phyloP scores from a whole-genome alignment of 2,113 vertebrate species.

The Etheostoma cragini region DNA sequence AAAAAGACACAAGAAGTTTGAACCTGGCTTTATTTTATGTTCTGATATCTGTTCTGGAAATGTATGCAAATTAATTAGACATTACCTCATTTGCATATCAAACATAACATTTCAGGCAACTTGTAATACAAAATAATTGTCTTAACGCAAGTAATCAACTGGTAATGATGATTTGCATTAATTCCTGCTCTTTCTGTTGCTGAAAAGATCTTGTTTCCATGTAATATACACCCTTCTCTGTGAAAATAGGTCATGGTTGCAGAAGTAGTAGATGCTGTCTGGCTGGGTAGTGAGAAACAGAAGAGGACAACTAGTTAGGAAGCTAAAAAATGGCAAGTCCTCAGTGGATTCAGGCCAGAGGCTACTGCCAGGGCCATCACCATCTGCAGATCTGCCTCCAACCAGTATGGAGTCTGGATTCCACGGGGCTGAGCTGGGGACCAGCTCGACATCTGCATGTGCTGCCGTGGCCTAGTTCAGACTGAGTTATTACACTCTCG shows the following conservation, averaged over 20 bases:
- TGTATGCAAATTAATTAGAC: too few relatives aligned
- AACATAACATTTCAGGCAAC: too few relatives aligned
- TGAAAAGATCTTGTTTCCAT: not conserved
- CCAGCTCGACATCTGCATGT: conserved; percentile 67
- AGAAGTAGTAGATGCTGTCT: not conserved
- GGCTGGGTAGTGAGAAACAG: conserved; percentile 22
- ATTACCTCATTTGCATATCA: too few relatives aligned
- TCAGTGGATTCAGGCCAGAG: conserved; percentile 52
- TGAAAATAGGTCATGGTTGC: conserved; percentile 57
- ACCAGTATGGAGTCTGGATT: conserved; percentile 32
- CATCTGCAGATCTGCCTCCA: conserved; percentile 60
- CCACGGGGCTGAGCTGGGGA: conserved; percentile 42
- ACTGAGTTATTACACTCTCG: conserved; percentile 64
- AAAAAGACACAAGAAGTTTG: too few relatives aligned
- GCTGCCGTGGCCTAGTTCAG: conserved; percentile 80
- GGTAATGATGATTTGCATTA: not conserved
- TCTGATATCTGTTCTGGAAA: too few relatives aligned
- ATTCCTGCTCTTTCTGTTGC: not conserved
- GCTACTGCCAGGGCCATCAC: conserved; percentile 41
- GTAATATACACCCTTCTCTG: conserved; percentile 10
- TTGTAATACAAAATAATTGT: too few relatives aligned
- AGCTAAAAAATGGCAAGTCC: conserved; percentile 48
- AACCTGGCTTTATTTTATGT: too few relatives aligned
- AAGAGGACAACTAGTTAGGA: conserved; percentile 50
- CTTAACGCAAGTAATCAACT: too few relatives aligned